Evolutionary conservation across 2,888 invertebrate species (phyloP), one percentile per base, ranked within the genome.

Genomic region (Ennomos erosarius): DNA sequence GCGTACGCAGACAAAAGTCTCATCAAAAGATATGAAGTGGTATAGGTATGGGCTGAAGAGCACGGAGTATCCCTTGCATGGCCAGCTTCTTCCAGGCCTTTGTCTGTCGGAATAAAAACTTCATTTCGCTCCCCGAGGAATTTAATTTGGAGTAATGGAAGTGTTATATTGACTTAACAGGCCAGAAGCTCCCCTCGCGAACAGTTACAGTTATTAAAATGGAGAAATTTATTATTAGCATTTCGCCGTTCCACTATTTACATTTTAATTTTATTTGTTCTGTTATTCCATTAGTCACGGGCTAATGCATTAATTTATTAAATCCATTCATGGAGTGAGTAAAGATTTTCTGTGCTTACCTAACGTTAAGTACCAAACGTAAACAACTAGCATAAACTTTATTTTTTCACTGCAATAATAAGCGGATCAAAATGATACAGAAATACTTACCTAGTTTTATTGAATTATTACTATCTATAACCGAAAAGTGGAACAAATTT

Each of bases 131-230:
- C 91, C 90, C 92, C 83, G 75, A 88, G 90, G 92, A 92, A 92
- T 92, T 92, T 92, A 91, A 92, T 92, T 91, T 91, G 85, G 83
- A 90, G 89, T 92, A 91, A 91, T 92, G 92, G 92, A 91, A 91
- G 91, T 92, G 92, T 92, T 92, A 91, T 91, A 92, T 91, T 92
- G 92, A 91, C 92, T 92, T 90, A 92, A 90, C 90, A 92, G 90
- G 88, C 90, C 90, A 90, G 88, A 87, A 83, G 83, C 82, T 86
- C 90, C 92, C 91, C 92, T 88, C 76, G 79, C 79, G 74, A 47
- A 76, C 84, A 80, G 90, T 87, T 87, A 90, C 90, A 89, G 91
- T 92, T 92, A 92, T 92, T 92, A 92, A 92, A 92, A 92, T 91
- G 92, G 90, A 85, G 90, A 92, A 90, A 91, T 90, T 90, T 92